Evolutionary conservation across 2,888 invertebrate genomes (phyloP), one percentile per base, ranked within the genome.

Genomic region (Carcina quercana): DNA sequence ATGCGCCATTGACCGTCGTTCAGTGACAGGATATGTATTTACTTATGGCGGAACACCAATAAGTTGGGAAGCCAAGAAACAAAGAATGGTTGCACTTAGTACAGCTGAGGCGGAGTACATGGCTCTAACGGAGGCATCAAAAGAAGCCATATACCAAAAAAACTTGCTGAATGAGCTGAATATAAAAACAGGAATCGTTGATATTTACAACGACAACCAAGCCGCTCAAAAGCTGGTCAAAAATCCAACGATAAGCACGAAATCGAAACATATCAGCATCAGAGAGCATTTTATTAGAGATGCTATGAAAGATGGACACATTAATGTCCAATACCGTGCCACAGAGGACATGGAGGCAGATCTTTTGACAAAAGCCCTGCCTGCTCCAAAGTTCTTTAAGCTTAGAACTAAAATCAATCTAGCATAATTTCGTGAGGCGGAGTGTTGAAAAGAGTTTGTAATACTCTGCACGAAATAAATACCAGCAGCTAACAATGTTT

Each of bases 61-160:
- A 11, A 37, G 36, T 5, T 49, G 46, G 45, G 40, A 38, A 13
- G 22, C 42, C 2, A 41, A 33, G 31, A 53, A 50, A 30, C 48
- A 50, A 25, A 30, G 24, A 15, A 43, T 39, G 8, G 44, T 50
- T 8, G 50, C 49, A 3, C 31, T 46, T 1, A 42, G 43, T 3
- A 37, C 45, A 2, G 38, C 46, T 10, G 45, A 50, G 32, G 40
- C 44, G 3, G 44, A 47, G 27, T 47, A 44, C 20, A 41, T 47
- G 38, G 32, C 41, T 1, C 8, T 47, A 15, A 33, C 43, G 1
- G 41, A 40, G 22, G 25, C 36, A n/a, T 25, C 36, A 8, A 47
- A 50, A 24, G 47, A 47, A 37, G 37, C 38, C 1, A 32, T 45
- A n/a, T 34, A 41, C 20, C 28, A 40, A 7, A 27, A 27, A 29